Percentiles rank a stretch among this genome's conserved stretches.
Conservation (phyloP, 2,797 vertebrate genomes). For the Heterohyrax brucei region DNA sequence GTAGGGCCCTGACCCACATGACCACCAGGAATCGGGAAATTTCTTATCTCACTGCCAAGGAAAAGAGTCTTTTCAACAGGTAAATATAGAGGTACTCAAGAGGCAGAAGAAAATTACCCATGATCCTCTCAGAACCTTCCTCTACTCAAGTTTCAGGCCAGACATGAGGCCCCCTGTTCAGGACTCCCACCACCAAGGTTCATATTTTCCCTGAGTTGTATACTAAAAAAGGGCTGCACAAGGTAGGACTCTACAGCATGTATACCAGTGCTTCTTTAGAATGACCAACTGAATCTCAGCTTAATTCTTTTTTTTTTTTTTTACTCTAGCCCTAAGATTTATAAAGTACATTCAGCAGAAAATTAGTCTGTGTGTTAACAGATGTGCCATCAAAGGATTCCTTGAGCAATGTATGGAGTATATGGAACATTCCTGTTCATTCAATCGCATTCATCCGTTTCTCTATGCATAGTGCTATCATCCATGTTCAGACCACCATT, state of each 20-base stretch:
- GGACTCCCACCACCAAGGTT: neutral
- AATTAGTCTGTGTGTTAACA: neutral
- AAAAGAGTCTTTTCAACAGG: conserved; percentile 76
- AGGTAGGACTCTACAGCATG: neutral
- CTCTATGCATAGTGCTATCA: neutral
- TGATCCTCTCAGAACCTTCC: neutral
- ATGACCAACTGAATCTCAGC: neutral
- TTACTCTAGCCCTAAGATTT: neutral
- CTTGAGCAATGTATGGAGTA: neutral
- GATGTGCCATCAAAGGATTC: neutral
- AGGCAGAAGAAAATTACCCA: neutral
- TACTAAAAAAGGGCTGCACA: neutral
- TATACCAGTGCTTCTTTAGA: neutral
- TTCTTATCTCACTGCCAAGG: conserved; percentile 76
- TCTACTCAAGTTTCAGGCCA: neutral
- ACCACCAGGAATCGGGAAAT: neutral
- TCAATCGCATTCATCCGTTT: neutral
- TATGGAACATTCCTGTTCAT: neutral
- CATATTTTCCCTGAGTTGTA: neutral
- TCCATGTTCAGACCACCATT: neutral
- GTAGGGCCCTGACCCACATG: conserved; percentile 78
- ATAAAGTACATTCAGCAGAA: neutral
- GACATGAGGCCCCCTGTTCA: neutral
- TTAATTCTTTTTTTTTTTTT: neutral
- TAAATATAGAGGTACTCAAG: conserved; percentile 30